Base-by-base conservation (phyloP, 2,113 vertebrate species). In the Neofelis nebulosa region DNA sequence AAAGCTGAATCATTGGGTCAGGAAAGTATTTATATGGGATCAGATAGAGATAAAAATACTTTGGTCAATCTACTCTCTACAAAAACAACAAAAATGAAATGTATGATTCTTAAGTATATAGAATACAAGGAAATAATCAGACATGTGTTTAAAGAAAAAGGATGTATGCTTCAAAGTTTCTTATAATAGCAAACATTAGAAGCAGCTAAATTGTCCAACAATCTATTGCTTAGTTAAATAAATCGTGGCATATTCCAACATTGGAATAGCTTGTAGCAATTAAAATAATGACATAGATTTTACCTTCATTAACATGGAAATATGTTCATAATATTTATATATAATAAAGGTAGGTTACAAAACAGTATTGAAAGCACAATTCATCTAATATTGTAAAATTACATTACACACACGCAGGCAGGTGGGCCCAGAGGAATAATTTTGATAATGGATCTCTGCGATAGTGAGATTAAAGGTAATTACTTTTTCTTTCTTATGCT, bases 391-490 rank as follows among this genome's bases (percentile, higher is more conserved):
- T 21, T 29, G 1, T 63, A 65, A 84, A 92, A 93, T 69, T 88
- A 23, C 61, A 48, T 45, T 23, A 31, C 4, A 55, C 41, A 36
- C 31, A 50, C 3, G 73, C 25, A 73, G 4, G 15, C 2, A 76
- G 21, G 82, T 38, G 50, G 23, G 7, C 25, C 19, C 10, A 74
- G 13, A 97, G 63, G 57, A 93, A 95, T 93, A 27, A 65, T 55
- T 86, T 90, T 94, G 21, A 50, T 48, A 94, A 55, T 48, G 52
- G 9, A 36, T 63, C 11, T 71, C 57, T 89, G 50, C 7, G 18
- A 78, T 84, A 88, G 48, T 71, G 57, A 74, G 14, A 96, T 71
- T 94, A 85, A 93, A 90, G 29, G 29, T 79, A 63, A 87, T 81
- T 92, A 38, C 74, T 68, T 87, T 79, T 92, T 78, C n/a, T 92